Conservation (phyloP, 2,113 vertebrate species). For the Progne subis region DNA sequence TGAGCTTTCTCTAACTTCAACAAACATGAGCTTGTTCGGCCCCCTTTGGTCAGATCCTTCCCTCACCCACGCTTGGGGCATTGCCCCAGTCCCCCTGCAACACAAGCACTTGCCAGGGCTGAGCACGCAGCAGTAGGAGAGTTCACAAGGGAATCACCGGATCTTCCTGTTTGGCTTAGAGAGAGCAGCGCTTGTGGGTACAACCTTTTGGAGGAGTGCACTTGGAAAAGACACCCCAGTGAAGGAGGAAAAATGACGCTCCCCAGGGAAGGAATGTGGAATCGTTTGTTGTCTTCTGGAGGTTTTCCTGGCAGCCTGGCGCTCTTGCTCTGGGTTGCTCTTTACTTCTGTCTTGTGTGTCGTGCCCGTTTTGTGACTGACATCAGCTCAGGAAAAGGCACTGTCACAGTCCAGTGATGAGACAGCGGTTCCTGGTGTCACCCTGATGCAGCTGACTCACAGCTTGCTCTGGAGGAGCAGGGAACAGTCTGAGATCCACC, state of each 20-base stretch:
- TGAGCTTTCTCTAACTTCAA: neutral
- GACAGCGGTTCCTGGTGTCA: neutral
- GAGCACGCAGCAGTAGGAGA: neutral
- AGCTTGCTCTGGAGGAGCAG: neutral
- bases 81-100: neutral
- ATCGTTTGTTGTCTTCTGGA: neutral
- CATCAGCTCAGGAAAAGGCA: neutral
- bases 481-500: neutral
- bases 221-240: neutral
- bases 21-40: neutral
- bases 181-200: neutral
- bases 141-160: accelerated
- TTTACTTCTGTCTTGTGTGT: neutral
- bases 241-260: neutral
- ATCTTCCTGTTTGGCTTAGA: neutral
- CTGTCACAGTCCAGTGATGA: accelerated
- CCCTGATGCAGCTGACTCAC: neutral
- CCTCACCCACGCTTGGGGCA: neutral
- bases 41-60: neutral
- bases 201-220: neutral
- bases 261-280: neutral
- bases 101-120: neutral
- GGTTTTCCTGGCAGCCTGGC: neutral
- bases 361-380: neutral
- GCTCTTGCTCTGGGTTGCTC: neutral